Conservation (phyloP, 2,113 vertebrate genomes). For the Ahaetulla prasina region DNA sequence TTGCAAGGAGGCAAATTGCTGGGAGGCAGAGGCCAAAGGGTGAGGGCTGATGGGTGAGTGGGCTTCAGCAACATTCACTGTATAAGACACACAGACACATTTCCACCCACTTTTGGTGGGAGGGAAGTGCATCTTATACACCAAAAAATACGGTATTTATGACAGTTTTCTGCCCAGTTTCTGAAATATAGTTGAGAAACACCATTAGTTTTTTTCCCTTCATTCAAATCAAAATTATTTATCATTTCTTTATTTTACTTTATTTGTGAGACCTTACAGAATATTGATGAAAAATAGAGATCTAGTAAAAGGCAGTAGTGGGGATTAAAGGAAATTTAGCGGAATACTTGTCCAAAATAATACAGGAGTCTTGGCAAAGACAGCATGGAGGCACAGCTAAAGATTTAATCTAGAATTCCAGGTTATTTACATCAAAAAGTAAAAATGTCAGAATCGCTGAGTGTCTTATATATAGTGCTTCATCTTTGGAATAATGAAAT, state of each 20-base stretch:
- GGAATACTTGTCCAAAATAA: background rate
- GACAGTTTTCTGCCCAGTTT: background rate
- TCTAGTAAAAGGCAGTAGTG: background rate
- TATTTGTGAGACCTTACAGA: background rate
- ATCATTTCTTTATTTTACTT: background rate
- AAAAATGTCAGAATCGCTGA: background rate
- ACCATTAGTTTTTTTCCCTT: background rate
- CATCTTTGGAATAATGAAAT: background rate
- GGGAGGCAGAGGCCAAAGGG: too few relatives aligned
- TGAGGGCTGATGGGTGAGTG: too few relatives aligned
- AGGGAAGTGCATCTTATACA: too few relatives aligned
- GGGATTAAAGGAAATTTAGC: background rate
- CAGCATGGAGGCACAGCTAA: background rate
- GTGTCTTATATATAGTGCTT: background rate
- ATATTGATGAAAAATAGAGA: background rate
- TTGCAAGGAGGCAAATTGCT: too few relatives aligned
- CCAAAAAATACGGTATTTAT: background rate
- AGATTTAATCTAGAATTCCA: background rate
- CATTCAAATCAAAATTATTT: background rate
- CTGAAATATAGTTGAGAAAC: background rate
- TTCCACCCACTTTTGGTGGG: too few relatives aligned
- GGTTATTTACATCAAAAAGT: background rate
- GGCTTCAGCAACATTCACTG: too few relatives aligned
- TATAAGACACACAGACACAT: too few relatives aligned
- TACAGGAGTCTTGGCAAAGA: background rate